Evolutionary conservation across 2,888 invertebrate species (phyloP).

Genomic region (Marronus borbonicus): DNA sequence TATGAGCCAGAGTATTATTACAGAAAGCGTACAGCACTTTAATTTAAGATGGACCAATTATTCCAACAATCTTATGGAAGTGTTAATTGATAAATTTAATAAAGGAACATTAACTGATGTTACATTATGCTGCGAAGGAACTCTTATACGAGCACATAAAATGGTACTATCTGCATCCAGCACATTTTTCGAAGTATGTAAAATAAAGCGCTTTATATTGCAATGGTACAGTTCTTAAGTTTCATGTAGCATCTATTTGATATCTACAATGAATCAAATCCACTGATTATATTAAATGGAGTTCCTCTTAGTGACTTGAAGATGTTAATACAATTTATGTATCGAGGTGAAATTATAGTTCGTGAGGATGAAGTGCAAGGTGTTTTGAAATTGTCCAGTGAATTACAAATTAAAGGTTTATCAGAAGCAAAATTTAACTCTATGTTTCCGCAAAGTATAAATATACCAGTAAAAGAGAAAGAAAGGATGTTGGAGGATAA

Average conservation of each 20-base stretch:
- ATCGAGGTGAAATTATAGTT: slow-evolving; percentile 72
- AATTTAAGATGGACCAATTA: slow-evolving; percentile 73
- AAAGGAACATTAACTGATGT: slow-evolving; percentile 71
- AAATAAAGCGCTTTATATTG: neutral
- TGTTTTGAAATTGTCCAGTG: slow-evolving; percentile 69
- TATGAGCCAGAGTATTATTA: slow-evolving; percentile 11
- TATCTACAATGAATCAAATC: slow-evolving; percentile 67
- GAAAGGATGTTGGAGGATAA: neutral
- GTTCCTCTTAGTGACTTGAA: slow-evolving; percentile 68
- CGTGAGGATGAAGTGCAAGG: slow-evolving; percentile 69
- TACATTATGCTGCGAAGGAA: slow-evolving; percentile 71
- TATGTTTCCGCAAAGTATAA: slow-evolving; percentile 61
- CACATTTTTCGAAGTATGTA: slow-evolving; percentile 69
- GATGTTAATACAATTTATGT: slow-evolving; percentile 71
- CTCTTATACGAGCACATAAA: slow-evolving; percentile 71
- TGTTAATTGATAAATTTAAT: slow-evolving; percentile 69
- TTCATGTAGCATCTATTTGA: slow-evolving; percentile 67
- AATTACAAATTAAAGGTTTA: slow-evolving; percentile 71
- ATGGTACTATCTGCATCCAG: slow-evolving; percentile 72
- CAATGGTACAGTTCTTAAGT: neutral
- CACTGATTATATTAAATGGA: slow-evolving; percentile 70
- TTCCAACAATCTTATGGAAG: slow-evolving; percentile 70
- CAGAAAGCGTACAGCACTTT: slow-evolving; percentile 64
- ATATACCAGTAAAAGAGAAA: neutral
- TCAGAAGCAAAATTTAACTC: slow-evolving; percentile 62